These are phyloP conservation scores for Philaethria dido DNA, from an alignment of 2,888 invertebrate species.

Conservation along the genomic window DNA sequence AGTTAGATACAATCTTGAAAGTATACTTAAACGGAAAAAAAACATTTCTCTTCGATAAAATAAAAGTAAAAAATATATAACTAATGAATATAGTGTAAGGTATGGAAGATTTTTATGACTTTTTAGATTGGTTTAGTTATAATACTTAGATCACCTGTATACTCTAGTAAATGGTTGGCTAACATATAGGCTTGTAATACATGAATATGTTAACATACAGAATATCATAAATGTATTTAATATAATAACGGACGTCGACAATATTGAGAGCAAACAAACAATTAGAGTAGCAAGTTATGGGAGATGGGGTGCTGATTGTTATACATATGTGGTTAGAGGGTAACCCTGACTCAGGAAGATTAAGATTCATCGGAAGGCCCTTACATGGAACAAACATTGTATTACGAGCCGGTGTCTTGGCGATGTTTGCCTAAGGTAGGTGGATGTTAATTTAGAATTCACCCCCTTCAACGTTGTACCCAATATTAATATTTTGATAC, in stretches of 20 bases:
- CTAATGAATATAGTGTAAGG: not conserved
- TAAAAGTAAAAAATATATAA: too few relatives aligned
- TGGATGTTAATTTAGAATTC: constrained; percentile 83
- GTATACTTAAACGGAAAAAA: not conserved
- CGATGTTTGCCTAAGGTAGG: constrained; percentile 78
- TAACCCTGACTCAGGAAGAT: constrained; percentile 80
- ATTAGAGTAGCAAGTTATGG: constrained; percentile 80
- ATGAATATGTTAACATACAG: constrained; percentile 30
- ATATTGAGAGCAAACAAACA: constrained; percentile 83
- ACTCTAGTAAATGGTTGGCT: constrained; percentile 8
- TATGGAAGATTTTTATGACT: not conserved
- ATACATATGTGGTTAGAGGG: constrained; percentile 81
- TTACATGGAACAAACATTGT: constrained; percentile 82
- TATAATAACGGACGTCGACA: constrained; percentile 70
- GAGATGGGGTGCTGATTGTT: constrained; percentile 75
- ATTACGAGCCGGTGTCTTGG: constrained; percentile 76
- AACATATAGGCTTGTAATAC: constrained; percentile 32
- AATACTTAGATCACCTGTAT: not conserved
- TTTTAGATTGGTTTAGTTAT: not conserved
- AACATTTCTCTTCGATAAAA: not conserved
- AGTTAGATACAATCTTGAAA: constrained; percentile 15
- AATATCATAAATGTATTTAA: constrained; percentile 63
- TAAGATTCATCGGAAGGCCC: constrained; percentile 81
- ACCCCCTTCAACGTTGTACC: constrained; percentile 65
- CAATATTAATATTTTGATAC: constrained; percentile 77